Evolutionary conservation across 2,888 invertebrate species (phyloP), one percentile per base, ranked within the genome.

Genomic region (Mamestra brassicae): DNA sequence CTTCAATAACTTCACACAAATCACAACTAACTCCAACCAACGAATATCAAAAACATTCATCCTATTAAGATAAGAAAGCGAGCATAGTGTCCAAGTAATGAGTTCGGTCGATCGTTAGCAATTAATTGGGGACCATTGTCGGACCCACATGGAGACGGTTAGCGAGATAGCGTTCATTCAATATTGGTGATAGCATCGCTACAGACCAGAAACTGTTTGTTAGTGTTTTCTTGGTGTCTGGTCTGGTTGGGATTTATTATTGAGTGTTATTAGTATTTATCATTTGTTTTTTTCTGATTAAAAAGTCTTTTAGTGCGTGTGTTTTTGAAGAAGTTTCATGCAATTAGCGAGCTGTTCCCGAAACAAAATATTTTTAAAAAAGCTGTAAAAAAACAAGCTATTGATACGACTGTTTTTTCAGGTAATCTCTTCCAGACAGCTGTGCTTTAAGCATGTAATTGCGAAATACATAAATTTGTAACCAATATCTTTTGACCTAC

Each of bases 91-190:
- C 71, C 78, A 58, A 84, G 78, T 88, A 90, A 90, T 87, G 89
- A 90, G 84, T 81, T 82, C 71, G 61, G 69, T 74, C 70, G 84
- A 83, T 89, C 88, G 90, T 89, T 88, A 87, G 86, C 89, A 88
- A 89, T 90, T 90, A 90, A 91, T 90, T 90, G 90, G 87, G 69
- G 80, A 70, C 85, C 76, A 88, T 89, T 87, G 88, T 88, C 85
- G 78, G 73, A 70, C 65, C 76, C 75, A 85, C 73, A 76, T 80
- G 76, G 74, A 78, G 72, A 77, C 67, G 42, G 65, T 55, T 67
- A 7, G 42, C 42, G 6, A 42, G 8, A 42, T 42, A 42, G 42
- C 42, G 42, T 42, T 42, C 42, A 42, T 42, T 42, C 42, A 42
- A 42, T 42, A 42, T 42, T 42, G 5, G 42, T 42, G 42, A 8